A percentile compares a stretch with the other conserved stretches of the same genome.
Evolutionary conservation across 2,888 invertebrate species (phyloP).

Genomic region (Alentia gelatinosa): DNA sequence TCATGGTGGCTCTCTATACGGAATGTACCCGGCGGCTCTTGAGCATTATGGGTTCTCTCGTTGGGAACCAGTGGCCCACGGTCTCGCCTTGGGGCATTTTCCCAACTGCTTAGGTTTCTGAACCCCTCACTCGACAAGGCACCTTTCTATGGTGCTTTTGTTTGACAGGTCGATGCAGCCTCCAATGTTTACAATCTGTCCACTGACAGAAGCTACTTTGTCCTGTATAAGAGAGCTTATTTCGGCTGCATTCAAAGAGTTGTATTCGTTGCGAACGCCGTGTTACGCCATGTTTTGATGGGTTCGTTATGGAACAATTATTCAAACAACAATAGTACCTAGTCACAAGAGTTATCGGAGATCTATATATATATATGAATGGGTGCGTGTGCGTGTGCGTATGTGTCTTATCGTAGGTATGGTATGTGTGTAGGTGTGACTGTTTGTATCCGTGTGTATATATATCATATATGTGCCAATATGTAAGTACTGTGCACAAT

Average conservation of each 20-base stretch:
- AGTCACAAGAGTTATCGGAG: too few relatives aligned
- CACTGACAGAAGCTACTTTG: neutral
- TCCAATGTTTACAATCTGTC: neutral
- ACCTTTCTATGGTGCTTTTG: neutral
- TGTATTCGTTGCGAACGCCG: too few relatives aligned
- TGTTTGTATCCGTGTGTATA: neutral
- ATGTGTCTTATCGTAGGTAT: neutral
- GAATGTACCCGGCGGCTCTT: neutral
- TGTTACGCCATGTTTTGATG: too few relatives aligned
- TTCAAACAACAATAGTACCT: too few relatives aligned
- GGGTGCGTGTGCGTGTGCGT: neutral
- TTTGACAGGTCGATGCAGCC: neutral
- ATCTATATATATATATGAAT: neutral
- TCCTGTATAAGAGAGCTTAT: neutral
- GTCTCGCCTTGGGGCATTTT: neutral
- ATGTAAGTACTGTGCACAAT: too few relatives aligned
- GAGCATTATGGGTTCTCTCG: neutral
- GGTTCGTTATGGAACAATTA: too few relatives aligned
- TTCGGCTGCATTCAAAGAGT: neutral
- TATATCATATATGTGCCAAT: neutral
- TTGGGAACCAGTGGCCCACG: neutral
- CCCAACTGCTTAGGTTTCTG: slow-evolving; percentile 10
- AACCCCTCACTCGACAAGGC: neutral
- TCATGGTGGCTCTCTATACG: too few relatives aligned
- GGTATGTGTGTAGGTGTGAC: neutral